Evolutionary conservation across 2,888 invertebrate genomes (phyloP), one percentile per base, ranked within the genome.

Genomic region (Morpho achilles): DNA sequence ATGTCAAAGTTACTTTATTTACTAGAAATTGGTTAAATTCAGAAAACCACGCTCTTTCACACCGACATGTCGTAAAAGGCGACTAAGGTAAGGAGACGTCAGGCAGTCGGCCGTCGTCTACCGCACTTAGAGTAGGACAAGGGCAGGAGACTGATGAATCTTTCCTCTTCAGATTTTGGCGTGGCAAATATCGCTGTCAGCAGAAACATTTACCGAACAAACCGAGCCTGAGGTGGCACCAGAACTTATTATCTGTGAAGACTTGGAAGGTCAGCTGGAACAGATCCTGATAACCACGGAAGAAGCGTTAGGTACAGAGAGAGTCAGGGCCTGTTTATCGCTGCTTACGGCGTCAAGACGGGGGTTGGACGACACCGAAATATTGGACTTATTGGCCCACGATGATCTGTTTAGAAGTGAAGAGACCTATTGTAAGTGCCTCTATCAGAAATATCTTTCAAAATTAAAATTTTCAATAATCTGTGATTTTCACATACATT

Each of bases 301-400:
- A 78, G 91, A 91, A 1, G 93, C 94, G 53, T 87, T 96, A 50
- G 94, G 94, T 0, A 87, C 89, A 45, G 93, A 93, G 40, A 91
- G 93, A 63, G 94, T 95, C 10, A 92, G 92, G 73, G 89, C 92
- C 53, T 93, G 96, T 55, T 84, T 97, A 44, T 93, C 96, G 2
- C 91, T 96, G 61, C 85, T 97, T 59, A 93, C 95, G 0, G 94
- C 95, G 3, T 93, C 96, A 7, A 92, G 95, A 56, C 93, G 95
- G 75, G 97, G 97, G 2, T 89, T 97, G 50, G 94, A 95, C 22
- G 96, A 96, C 73, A 94, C 95, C 5, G 97, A 97, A 87, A 94
- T 96, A 79, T 84, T 95, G 71, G 96, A 94, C 72, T 81, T 94
- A 63, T 71, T 95, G 61, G 93, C 94, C 0, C 92, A 93, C 69